Evolutionary conservation across 2,888 invertebrate species (phyloP).

Genomic region (Bugulina stolonifera): DNA sequence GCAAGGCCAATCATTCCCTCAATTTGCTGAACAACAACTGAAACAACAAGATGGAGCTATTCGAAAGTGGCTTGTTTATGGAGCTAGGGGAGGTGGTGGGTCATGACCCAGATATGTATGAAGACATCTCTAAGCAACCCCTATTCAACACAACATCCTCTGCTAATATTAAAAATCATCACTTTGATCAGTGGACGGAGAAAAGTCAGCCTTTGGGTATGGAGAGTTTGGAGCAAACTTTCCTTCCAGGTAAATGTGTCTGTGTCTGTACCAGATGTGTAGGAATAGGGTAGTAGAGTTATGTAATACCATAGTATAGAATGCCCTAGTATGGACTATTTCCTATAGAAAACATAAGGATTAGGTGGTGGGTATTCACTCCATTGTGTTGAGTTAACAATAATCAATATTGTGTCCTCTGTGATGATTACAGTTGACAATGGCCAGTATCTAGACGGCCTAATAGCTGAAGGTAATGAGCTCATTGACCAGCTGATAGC

Average conservation of each 20-base stretch:
- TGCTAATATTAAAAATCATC: background rate
- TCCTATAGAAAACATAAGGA: no score
- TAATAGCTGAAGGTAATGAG: background rate
- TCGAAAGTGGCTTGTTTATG: constrained; percentile 8
- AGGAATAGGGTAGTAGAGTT: no score
- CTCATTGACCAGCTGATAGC: background rate
- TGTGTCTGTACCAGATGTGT: no score
- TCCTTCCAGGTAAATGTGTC: background rate
- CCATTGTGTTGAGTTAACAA: no score
- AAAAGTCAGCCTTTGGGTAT: background rate
- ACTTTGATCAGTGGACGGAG: background rate
- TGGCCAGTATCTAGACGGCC: no score
- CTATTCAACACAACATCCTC: background rate
- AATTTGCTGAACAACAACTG: background rate
- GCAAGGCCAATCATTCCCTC: constrained; percentile 10
- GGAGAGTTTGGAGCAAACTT: background rate
- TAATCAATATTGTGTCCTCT: no score
- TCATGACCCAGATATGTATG: constrained; percentile 7
- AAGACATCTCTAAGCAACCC: constrained; percentile 20
- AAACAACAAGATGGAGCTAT: background rate
- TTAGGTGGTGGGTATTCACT: no score
- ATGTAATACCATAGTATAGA: no score
- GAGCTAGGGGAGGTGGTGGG: constrained; percentile 25
- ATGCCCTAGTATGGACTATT: no score
- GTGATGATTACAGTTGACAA: no score